Conservation (phyloP, 2,797 vertebrate genomes). For the Tolypeutes matacus region DNA sequence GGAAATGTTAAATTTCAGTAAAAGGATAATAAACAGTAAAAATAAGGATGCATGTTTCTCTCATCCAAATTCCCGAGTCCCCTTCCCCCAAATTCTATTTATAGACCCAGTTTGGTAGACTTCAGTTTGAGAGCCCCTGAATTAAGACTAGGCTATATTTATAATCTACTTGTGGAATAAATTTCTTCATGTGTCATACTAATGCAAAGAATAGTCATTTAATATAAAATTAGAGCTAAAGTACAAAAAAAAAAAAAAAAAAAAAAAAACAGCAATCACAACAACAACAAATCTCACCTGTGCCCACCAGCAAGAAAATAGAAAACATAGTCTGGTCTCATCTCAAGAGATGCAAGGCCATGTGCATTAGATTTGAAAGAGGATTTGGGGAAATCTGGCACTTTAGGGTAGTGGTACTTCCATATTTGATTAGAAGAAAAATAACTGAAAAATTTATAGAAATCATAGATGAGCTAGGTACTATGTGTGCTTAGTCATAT, state of each 20-base stretch:
- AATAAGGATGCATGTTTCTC: neutral
- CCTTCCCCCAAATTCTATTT: neutral
- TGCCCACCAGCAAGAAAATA: neutral
- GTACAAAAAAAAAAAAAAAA: neutral
- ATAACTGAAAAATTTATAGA: neutral
- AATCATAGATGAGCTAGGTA: neutral
- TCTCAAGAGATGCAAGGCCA: neutral
- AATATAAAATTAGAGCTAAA: neutral
- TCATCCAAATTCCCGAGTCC: neutral
- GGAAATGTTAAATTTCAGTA: neutral
- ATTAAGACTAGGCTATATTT: neutral
- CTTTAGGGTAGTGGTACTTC: neutral
- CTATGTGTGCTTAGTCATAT: neutral
- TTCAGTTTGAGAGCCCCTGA: neutral
- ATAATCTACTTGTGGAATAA: neutral
- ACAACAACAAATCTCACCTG: neutral
- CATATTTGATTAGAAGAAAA: neutral
- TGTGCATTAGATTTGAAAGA: neutral
- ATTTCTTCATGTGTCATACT: neutral
- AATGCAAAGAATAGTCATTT: neutral
- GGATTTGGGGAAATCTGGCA: neutral
- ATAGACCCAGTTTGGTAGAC: neutral
- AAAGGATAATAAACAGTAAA: neutral
- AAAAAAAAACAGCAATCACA: neutral
- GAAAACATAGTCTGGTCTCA: neutral